Percentiles rank a stretch among this genome's conserved stretches.
phyloP scores from a whole-genome alignment of 2,113 vertebrate species.

The Gallinago media region DNA sequence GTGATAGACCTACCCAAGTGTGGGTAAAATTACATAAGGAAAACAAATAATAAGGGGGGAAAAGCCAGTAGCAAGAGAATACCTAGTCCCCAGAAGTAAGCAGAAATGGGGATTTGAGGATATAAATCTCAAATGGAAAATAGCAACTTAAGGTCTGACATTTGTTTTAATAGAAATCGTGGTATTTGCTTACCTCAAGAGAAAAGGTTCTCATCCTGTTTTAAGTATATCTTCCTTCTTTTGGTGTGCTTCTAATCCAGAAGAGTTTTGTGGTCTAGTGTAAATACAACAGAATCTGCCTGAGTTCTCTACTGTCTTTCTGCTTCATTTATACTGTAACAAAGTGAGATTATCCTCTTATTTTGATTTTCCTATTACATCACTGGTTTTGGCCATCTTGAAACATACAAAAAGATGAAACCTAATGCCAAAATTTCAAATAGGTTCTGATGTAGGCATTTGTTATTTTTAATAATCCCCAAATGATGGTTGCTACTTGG shows the following conservation, averaged over 20 bases:
- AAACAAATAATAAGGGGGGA: neutral
- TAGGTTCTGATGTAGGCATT: neutral
- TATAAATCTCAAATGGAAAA: neutral
- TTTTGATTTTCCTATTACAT: neutral
- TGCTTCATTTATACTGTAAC: neutral
- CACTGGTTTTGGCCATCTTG: neutral
- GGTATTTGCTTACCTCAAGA: neutral
- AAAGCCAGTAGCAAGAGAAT: neutral
- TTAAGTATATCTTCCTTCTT: neutral
- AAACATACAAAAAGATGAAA: neutral
- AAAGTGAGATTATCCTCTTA: accelerated
- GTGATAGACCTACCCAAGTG: accelerated
- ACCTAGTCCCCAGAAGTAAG: neutral
- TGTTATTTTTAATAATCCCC: accelerated
- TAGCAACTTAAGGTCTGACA: neutral
- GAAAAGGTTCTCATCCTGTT: neutral
- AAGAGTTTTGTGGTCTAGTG: neutral
- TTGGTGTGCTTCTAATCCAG: neutral
- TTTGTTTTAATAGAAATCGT: neutral
- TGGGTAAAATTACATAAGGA: neutral
- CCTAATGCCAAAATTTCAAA: accelerated
- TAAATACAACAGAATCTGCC: neutral
- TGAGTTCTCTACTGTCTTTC: neutral
- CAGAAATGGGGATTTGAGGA: neutral
- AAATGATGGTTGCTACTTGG: neutral